Evolutionary conservation across 2,888 invertebrate genomes (phyloP).

Genomic region (Aspidiotus rigidus): DNA sequence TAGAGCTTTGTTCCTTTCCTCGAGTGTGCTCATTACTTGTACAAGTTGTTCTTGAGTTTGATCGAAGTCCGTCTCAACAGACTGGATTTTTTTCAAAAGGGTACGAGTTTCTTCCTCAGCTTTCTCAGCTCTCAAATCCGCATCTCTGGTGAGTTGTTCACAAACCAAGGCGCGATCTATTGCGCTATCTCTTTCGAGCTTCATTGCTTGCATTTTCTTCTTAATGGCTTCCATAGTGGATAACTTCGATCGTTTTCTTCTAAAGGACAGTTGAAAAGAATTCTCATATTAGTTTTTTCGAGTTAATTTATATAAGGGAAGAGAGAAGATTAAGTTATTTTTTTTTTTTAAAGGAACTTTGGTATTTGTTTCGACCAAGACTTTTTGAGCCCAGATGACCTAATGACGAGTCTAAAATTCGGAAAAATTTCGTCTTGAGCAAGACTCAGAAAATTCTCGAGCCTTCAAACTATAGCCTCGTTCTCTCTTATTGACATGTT

Average conservation of each 20-base stretch:
- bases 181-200: conserved; percentile 99
- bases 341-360: too few species aligned
- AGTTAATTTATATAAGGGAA: too few species aligned
- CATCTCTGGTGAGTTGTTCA: conserved; percentile 82
- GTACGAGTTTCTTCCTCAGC: conserved; percentile 96
- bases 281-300: too few species aligned
- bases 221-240: conserved; percentile 99
- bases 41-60: conserved; percentile 93
- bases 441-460: too few species aligned
- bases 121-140: conserved; percentile 56
- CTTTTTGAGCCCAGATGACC: too few species aligned
- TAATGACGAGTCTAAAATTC: too few species aligned
- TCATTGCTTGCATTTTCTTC: conserved; percentile 99
- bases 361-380: too few species aligned
- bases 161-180: conserved; percentile 95
- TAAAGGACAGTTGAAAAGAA: not conserved
- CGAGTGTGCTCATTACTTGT: conserved; percentile 92
- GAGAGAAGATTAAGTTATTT: too few species aligned
- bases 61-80: conserved; percentile 97
- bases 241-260: conserved; percentile 11
- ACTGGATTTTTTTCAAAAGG: conserved; percentile 99
- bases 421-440: too few species aligned
- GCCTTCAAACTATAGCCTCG: too few species aligned
- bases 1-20: conserved; percentile 96
- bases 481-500: too few species aligned